These are phyloP conservation scores for Noctilio leporinus DNA, from an alignment of 2,113 vertebrate species.

Conservation along the genomic window DNA sequence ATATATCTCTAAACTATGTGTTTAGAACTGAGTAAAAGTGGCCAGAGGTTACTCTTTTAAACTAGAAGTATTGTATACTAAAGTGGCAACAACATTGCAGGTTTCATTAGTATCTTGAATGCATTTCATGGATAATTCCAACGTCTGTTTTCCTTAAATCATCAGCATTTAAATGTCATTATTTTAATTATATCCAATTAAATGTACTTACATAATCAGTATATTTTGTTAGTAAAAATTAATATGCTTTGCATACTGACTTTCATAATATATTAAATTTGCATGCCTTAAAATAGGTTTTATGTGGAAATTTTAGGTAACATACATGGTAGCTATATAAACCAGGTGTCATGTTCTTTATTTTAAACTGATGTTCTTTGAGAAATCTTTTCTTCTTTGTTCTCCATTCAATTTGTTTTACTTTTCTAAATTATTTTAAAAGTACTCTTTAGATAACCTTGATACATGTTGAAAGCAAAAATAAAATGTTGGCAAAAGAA, in stretches of 20 bases:
- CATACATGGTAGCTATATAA: conserved; percentile 43
- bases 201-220: conserved; percentile 71
- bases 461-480: conserved; percentile 1
- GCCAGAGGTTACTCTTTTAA: neutral
- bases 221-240: conserved; percentile 65
- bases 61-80: neutral
- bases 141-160: conserved; percentile 63
- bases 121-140: conserved; percentile 45
- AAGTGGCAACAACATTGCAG: neutral
- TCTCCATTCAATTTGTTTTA: conserved; percentile 45
- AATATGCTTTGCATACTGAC: conserved; percentile 61
- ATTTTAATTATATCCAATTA: conserved; percentile 74
- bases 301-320: conserved; percentile 52
- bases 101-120: conserved; percentile 48
- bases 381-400: neutral
- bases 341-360: conserved; percentile 5
- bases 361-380: conserved; percentile 16
- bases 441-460: neutral
- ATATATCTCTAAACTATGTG: neutral
- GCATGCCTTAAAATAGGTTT: conserved; percentile 72
- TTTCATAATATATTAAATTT: conserved; percentile 64
- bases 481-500: conserved; percentile 5
- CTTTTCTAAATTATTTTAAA: conserved; percentile 35
- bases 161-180: conserved; percentile 67
- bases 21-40: neutral